A percentile compares a stretch with the other conserved stretches of the same genome.
These are phyloP conservation scores for Microplitis deprimator DNA, from an alignment of 2,888 invertebrate genomes.

Conservation along the genomic window DNA sequence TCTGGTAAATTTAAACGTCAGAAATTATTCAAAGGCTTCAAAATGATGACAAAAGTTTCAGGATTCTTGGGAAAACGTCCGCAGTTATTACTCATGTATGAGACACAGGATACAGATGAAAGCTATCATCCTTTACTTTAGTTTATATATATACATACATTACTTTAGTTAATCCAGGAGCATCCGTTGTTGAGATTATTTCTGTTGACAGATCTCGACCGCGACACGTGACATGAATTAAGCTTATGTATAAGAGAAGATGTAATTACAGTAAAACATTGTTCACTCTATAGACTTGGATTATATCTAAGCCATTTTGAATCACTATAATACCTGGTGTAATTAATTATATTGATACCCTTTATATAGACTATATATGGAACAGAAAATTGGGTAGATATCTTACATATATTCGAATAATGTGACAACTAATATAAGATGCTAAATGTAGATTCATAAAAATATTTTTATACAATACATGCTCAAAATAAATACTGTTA, in stretches of 20 bases:
- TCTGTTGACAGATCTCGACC: slow-evolving; percentile 23
- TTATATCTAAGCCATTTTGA: not conserved
- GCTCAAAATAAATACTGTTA: too few relatives aligned
- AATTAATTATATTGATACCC: slow-evolving; percentile 1
- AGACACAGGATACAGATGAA: not conserved
- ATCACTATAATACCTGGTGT: not conserved
- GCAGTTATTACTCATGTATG: not conserved
- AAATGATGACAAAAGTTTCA: not conserved
- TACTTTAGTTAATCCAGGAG: not conserved
- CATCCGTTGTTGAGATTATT: slow-evolving; percentile 14
- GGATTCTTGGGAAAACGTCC: not conserved
- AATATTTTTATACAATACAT: too few relatives aligned
- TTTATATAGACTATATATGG: not conserved
- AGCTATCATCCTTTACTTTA: not conserved
- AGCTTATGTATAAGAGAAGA: not conserved
- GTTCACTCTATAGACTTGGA: not conserved
- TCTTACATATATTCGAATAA: too few relatives aligned
- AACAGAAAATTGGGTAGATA: not conserved
- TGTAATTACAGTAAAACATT: not conserved
- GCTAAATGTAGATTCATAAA: too few relatives aligned
- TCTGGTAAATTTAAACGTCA: too few relatives aligned
- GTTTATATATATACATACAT: not conserved
- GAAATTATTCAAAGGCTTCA: not conserved
- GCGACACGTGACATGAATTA: slow-evolving; percentile 24
- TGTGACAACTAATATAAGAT: too few relatives aligned